Base-by-base conservation (phyloP, 2,113 vertebrate genomes). In the Copsychus sechellarum region DNA sequence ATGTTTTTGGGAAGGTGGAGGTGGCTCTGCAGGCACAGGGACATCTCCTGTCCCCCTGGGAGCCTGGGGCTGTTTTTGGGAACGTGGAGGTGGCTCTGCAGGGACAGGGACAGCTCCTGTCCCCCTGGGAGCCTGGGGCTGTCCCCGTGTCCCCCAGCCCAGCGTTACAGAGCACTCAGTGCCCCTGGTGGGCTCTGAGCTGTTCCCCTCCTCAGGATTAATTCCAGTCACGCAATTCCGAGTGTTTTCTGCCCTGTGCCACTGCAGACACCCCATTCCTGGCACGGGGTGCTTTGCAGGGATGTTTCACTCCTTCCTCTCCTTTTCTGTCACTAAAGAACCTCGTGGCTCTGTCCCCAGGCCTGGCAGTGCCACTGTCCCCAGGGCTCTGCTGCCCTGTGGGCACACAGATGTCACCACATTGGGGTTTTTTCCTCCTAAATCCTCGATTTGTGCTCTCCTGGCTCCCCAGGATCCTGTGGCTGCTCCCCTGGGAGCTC, bases 101-200 rank as follows among this genome's bases (percentile, higher is more conserved):
- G 47, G 21, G 21, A 47, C 45, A 47, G 21, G 45, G 40, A 57
- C 40, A 34, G 14, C 5, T 4, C 21, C 36, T 53, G 34, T 51
- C 45, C 67, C 22, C 51, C 11, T 18, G 28, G 26, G 9, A 51
- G 50, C 50, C 50, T 28, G 31, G 36, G 15, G 36, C 25, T 23
- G n/a, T 16, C 38, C 0, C 11, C 0, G 4, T 26, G 50, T 56
- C 33, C 29, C 24, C 2, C 38, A 34, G 56, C 45, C 19, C 1
- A 0, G 21, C 0, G 19, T 9, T 6, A 13, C 2, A 3, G 40
- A 21, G 31, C 1, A 0, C 61, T 47, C 61, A 0, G n/a, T 58
- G 47, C 54, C 34, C 1, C 40, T 60, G 8, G 4, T 3, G n/a
- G 21, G 43, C 26, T 85, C 62, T n/a, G 34, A 16, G 8, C 1